Evolutionary conservation across 2,888 invertebrate species (phyloP), one percentile per base, ranked within the genome.

Genomic region (Ochropleura leucogaster): DNA sequence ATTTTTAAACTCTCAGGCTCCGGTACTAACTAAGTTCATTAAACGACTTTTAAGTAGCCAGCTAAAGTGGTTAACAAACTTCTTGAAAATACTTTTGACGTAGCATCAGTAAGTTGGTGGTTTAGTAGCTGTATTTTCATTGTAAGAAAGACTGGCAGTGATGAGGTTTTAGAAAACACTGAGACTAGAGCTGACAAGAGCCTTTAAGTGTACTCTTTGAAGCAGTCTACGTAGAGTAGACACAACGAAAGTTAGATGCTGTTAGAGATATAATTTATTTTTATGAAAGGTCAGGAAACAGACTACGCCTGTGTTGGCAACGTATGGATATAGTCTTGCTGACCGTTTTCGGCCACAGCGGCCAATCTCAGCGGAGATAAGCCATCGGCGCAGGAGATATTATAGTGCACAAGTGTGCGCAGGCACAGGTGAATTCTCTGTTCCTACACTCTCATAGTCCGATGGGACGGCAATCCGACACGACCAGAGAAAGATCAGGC

Each of bases 1-100:
- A 60, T 55, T 67, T 68, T 44, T 67, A 82, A 69, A 64, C 57
- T 63, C 14, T 49, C 40, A 66, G 64, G 49, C 49, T 55, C n/a
- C 46, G 8, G 14, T 62, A 72, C 55, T 69, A 69, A 72, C 53
- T 9, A 72, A 72, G 67, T 83, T 67, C 62, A 57, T 69, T 60
- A 46, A 82, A 78, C 68, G 63, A 49, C 44, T 72, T 69, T 82
- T 78, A 77, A 68, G 53, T 30, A 68, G 49, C 14, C 16, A 47
- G 42, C 71, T 65, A 46, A 59, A 82, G 63, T 55, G n/a, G 51
- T 49, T n/a, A 46, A 49, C 51, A 46, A 68, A 66, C 68, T 82
- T 68, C 30, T n/a, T 16, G 51, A 47, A 20, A 44, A 68, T 47
- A 57, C 55, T 66, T 77, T 77, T 53, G 40, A 68, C 68, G 49